Percentiles rank a stretch among this genome's conserved stretches.
These are phyloP conservation scores for Tragopan temminckii DNA, from an alignment of 2,797 vertebrate species.

Conservation along the genomic window DNA sequence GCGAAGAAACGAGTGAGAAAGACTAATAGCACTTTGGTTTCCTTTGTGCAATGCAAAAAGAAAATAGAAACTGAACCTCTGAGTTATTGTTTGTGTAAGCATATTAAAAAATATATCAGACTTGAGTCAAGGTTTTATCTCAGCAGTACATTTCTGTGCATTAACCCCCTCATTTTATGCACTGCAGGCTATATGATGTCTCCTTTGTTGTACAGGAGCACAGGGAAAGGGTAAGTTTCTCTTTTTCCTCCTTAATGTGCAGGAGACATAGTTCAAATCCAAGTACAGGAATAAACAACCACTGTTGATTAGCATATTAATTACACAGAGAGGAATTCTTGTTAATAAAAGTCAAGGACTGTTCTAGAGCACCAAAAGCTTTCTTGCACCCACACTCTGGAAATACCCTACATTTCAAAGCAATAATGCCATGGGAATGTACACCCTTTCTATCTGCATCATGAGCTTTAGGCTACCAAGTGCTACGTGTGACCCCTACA, in stretches of 20 bases:
- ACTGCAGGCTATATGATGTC: background rate
- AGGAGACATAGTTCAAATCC: background rate
- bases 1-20: conserved; percentile 55
- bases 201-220: background rate
- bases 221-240: background rate
- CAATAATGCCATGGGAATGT: background rate
- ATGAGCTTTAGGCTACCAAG: background rate
- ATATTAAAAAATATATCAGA: conserved; percentile 9
- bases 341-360: background rate
- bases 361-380: background rate
- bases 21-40: conserved; percentile 41
- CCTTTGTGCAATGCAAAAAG: conserved; percentile 15
- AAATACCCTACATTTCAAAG: background rate
- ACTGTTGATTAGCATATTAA: background rate
- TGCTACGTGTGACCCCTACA: background rate
- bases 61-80: conserved; percentile 42
- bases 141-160: background rate
- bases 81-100: conserved; percentile 7
- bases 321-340: background rate
- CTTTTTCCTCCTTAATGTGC: background rate
- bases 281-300: background rate
- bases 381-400: background rate
- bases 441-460: background rate
- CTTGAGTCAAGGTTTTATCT: background rate
- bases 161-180: background rate